Percentiles rank a stretch among this genome's conserved stretches.
phyloP scores from a whole-genome alignment of 2,113 vertebrate genomes.

The Lagopus leucura region DNA sequence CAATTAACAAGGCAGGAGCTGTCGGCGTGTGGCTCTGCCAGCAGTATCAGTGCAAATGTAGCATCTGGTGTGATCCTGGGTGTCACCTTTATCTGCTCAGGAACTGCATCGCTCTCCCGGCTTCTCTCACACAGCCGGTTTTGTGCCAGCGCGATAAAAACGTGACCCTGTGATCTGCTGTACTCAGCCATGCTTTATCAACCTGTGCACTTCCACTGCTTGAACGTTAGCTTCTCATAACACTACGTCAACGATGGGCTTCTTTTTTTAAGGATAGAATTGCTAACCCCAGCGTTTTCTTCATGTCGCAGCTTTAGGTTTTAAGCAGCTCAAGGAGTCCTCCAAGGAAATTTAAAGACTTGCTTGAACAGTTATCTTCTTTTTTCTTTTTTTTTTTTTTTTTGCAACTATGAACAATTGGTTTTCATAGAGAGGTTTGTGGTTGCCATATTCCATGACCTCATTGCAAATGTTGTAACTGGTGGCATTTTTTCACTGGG shows the following conservation, averaged over 20 bases:
- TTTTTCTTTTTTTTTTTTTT: neutral
- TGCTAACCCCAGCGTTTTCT: neutral
- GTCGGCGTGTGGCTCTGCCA: fast-evolving
- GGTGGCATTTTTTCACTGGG: neutral
- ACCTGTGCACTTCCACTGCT: neutral
- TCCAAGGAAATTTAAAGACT: neutral
- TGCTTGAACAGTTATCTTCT: neutral
- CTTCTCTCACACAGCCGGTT: slow-evolving; percentile 22
- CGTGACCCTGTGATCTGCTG: slow-evolving; percentile 31
- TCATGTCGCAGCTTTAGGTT: neutral
- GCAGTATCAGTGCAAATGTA: neutral
- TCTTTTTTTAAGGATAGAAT: neutral
- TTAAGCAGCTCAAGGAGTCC: slow-evolving; percentile 26
- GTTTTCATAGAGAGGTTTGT: neutral
- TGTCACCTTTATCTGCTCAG: slow-evolving; percentile 26
- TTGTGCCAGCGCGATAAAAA: slow-evolving; percentile 40
- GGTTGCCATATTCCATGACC: neutral
- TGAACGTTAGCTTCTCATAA: slow-evolving; percentile 33
- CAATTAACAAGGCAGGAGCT: neutral
- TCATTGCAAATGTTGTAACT: neutral
- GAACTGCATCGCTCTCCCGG: neutral
- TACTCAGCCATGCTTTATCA: slow-evolving; percentile 12
- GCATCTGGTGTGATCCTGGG: slow-evolving; percentile 40
- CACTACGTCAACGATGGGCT: neutral
- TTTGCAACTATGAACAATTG: neutral